Percentiles rank a stretch among this genome's conserved stretches.
Conservation (phyloP, 1,140 invertebrate genomes). For the Diorhabda sublineata region DNA sequence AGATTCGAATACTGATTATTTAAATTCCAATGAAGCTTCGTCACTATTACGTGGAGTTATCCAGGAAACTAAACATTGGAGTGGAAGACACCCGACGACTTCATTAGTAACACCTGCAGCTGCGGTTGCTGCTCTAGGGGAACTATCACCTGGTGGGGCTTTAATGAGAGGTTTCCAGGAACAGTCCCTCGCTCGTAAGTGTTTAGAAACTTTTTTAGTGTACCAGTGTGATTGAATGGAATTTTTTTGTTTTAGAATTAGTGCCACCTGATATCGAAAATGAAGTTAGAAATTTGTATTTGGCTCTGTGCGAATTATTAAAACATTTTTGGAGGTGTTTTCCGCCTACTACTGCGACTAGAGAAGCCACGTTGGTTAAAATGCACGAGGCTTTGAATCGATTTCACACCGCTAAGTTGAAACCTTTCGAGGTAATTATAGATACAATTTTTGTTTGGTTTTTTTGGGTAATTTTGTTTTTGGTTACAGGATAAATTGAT, state of each 20-base stretch:
- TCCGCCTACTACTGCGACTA: slow-evolving; percentile 73
- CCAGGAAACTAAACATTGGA: slow-evolving; percentile 43
- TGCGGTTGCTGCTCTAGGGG: slow-evolving; percentile 78
- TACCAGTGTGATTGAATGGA: background rate
- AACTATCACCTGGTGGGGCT: slow-evolving; percentile 87
- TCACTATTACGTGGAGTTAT: slow-evolving; percentile 36
- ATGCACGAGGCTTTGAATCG: slow-evolving; percentile 85
- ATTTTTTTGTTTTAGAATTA: slow-evolving; percentile 56
- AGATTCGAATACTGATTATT: slow-evolving; percentile 47
- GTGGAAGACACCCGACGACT: slow-evolving; percentile 32
- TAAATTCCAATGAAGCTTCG: slow-evolving; percentile 38
- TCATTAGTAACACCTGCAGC: slow-evolving; percentile 57
- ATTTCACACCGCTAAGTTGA: slow-evolving; percentile 81
- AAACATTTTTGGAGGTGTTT: slow-evolving; percentile 94
- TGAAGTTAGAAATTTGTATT: slow-evolving; percentile 79
- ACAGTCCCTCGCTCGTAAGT: slow-evolving; percentile 73
- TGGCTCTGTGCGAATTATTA: slow-evolving; percentile 80
- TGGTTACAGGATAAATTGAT: slow-evolving; percentile 67
- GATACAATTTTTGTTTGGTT: background rate
- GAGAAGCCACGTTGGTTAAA: slow-evolving; percentile 75
- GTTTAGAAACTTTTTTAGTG: background rate
- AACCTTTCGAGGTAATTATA: slow-evolving; percentile 71
- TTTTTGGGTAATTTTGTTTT: slow-evolving; percentile 3
- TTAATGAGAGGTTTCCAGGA: slow-evolving; percentile 85
- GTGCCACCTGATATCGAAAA: slow-evolving; percentile 76